Evolutionary conservation across 2,888 invertebrate genomes (phyloP), one percentile per base, ranked within the genome.

Genomic region (Epinotia brunnichana): DNA sequence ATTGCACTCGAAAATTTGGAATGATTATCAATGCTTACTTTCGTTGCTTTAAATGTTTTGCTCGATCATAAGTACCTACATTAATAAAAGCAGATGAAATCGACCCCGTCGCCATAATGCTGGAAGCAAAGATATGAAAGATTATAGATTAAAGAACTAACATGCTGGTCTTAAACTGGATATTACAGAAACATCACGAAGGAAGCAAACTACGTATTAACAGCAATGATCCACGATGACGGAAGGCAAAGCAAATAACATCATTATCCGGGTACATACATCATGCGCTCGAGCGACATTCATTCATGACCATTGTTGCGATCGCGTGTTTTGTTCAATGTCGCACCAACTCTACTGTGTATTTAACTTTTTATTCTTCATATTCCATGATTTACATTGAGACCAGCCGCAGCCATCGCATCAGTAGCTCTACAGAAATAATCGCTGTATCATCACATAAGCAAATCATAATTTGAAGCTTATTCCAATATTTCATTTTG

Each of bases 171-270:
- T 61, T 21, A 75, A 74, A 72, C 62, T 69, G 59, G 56, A 56
- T 64, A 72, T 72, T 70, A 70, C 64, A 73, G 66, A 75, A 63
- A 74, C 68, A 74, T 68, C 48, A 66, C 56, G 74, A 74, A 62
- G 68, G 53, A 63, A 63, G 39, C 62, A 73, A 73, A 73, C 75
- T 73, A 74, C 74, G 76, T 77, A 75, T 77, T 79, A 78, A 80
- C 80, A 80, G 77, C 80, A 81, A 78, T 80, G 81, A 81, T 85
- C 78, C 79, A 78, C 83, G 83, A 85, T 90, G 88, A 88, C 90
- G 89, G 90, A 90, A 90, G 89, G 84, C 84, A 83, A 85, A 85
- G 84, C 85, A 90, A 90, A 91, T 86, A 90, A 86, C 86, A 88
- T 88, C 84, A 88, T 88, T 90, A 90, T 87, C 88, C 88, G 87